Percentiles rank a stretch among this genome's conserved stretches.
Evolutionary conservation across 2,888 invertebrate genomes (phyloP).

Genomic region (Boloria euphrosyne): DNA sequence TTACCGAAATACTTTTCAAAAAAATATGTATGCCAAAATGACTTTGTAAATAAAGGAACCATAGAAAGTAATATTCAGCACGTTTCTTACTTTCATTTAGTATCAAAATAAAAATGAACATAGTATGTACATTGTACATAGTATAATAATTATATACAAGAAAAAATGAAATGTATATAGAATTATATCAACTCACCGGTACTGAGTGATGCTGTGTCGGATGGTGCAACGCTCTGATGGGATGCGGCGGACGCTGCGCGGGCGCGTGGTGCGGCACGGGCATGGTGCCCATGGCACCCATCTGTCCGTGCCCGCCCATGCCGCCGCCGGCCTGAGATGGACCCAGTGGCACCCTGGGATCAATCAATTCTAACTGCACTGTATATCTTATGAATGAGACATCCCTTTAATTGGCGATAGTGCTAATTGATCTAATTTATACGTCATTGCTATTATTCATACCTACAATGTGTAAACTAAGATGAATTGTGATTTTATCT

Average conservation of each 20-base stretch:
- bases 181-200: conserved; percentile 51
- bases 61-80: no score
- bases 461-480: no score
- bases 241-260: conserved; percentile 64
- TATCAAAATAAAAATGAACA: no score
- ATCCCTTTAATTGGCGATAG: no score
- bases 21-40: no score
- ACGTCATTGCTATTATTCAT: no score
- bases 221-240: conserved; percentile 72
- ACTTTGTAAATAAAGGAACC: no score
- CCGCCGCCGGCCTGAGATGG: conserved; percentile 62
- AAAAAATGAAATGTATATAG: background rate
- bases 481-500: no score
- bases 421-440: no score
- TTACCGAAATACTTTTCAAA: no score
- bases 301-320: conserved; percentile 62
- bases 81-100: no score
- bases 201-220: conserved; percentile 67
- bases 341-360: conserved; percentile 67
- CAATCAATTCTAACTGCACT: conserved; percentile 31
- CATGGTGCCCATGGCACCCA: conserved; percentile 63
- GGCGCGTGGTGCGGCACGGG: conserved; percentile 62
- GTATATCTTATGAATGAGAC: conserved; percentile 1
- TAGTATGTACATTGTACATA: no score
- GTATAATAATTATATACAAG: background rate